Percentiles rank a stretch among this genome's conserved stretches.
Evolutionary conservation across 2,797 vertebrate genomes (phyloP).

Genomic region (Chelidonichthys spinosus): DNA sequence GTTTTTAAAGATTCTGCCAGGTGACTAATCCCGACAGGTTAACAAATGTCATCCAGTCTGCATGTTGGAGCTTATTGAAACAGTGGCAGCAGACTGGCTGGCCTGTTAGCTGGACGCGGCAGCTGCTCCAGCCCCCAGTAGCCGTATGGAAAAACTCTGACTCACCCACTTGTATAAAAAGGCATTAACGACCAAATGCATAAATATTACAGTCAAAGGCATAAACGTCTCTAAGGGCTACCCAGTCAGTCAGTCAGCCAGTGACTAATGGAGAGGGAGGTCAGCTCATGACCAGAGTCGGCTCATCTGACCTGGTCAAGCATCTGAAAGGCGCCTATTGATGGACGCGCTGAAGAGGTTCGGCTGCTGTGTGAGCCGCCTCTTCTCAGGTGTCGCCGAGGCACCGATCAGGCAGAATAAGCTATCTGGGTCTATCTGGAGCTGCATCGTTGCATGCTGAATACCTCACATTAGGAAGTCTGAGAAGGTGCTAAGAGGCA

Average conservation of each 20-base stretch:
- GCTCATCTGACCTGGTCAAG: slow-evolving; percentile 71
- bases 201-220: slow-evolving; percentile 75
- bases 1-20: slow-evolving; percentile 62
- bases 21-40: slow-evolving; percentile 71
- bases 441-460: not conserved
- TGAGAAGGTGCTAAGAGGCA: slow-evolving; percentile 27
- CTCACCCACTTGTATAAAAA: slow-evolving; percentile 77
- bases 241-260: slow-evolving; percentile 64
- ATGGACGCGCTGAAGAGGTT: slow-evolving; percentile 46
- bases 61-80: slow-evolving; percentile 52
- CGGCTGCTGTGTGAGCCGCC: slow-evolving; percentile 28
- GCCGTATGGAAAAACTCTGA: slow-evolving; percentile 80
- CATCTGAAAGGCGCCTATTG: slow-evolving; percentile 66
- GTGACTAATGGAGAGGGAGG: slow-evolving; percentile 71
- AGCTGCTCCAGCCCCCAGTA: slow-evolving; percentile 72
- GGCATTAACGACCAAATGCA: slow-evolving; percentile 74
- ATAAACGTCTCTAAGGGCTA: slow-evolving; percentile 63
- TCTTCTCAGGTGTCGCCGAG: slow-evolving; percentile 59
- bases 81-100: slow-evolving; percentile 64
- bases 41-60: slow-evolving; percentile 75
- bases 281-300: slow-evolving; percentile 64
- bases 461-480: slow-evolving; percentile 10
- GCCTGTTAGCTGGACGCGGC: slow-evolving; percentile 52
- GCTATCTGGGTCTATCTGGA: not conserved
- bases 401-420: slow-evolving; percentile 22